Base-by-base conservation (phyloP, 1,140 invertebrate genomes). In the Acromyrmex heyeri region DNA sequence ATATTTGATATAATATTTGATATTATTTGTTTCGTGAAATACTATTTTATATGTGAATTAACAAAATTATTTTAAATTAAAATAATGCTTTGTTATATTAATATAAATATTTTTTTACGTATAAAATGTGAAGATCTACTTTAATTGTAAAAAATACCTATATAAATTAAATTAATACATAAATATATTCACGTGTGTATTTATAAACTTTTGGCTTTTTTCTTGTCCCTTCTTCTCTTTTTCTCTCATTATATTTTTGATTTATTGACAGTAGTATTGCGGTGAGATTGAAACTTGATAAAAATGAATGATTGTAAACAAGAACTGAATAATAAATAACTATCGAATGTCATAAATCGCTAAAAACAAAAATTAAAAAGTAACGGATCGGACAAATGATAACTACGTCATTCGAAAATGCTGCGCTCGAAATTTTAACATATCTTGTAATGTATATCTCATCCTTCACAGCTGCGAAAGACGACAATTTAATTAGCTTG, bases 401-500 rank as follows among this genome's bases (percentile, higher is more conserved):
- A 59, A 16, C n/a, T 3, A 34, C 38, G 8, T 10, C 10, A 10
- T 44, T 7, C 16, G 69, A 34, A 83, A 75, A 27, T 83, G 79
- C 79, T 83, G 79, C 59, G 27, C 8, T 61, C 12, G 59, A 75
- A 83, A 34, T 61, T 50, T 61, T 61, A 0, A 50, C 38, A 12
- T 75, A 83, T 75, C 79, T 83, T 34, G 55, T 62, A 75, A 75
- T n/a, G n/a, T 61, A 34, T 24, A 82, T 61, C 24, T 83, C 38
- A 30, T 57, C 21, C 5, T 24, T 70, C 34, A 21, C 78, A 57
- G 21, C 30, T 34, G 50, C 14, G 30, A 57, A 12, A 70, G 64
- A 44, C 53, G 53, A 67, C 21, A 24, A 73, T 75, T 48, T 62
- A 34, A 73, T 62, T 83, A 83, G 38, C 38, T 75, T 61, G 69